Percentiles rank a stretch among this genome's conserved stretches.
Conservation (phyloP, 2,113 vertebrate species). For the Naja naja region DNA sequence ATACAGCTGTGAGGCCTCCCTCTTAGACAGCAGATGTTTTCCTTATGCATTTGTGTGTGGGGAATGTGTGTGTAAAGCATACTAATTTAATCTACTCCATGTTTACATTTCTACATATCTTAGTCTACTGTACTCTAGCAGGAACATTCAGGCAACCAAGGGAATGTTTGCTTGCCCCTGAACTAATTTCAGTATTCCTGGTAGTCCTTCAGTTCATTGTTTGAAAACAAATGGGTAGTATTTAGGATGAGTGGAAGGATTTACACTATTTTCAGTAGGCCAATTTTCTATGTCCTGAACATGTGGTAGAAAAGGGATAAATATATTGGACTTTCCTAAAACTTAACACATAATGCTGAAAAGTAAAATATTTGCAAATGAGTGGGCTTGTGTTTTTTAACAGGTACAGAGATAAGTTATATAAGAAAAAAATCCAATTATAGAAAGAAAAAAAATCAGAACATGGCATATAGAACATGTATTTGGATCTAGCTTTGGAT, state of each 20-base stretch:
- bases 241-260: background rate
- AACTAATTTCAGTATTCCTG: background rate
- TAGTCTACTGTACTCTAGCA: background rate
- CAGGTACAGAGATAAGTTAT: background rate
- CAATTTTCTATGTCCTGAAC: background rate
- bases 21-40: background rate
- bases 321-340: background rate
- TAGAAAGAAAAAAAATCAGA: background rate
- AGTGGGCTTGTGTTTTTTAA: background rate
- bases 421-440: background rate
- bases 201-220: background rate
- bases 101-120: background rate
- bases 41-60: background rate
- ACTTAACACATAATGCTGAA: background rate
- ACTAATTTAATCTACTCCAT: background rate
- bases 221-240: background rate
- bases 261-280: no score
- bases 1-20: background rate
- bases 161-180: background rate
- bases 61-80: background rate
- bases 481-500: background rate
- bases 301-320: background rate
- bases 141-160: background rate
- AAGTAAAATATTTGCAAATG: background rate
- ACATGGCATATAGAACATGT: background rate